Conservation (phyloP, 2,888 invertebrate genomes). For the Macaria notata region DNA sequence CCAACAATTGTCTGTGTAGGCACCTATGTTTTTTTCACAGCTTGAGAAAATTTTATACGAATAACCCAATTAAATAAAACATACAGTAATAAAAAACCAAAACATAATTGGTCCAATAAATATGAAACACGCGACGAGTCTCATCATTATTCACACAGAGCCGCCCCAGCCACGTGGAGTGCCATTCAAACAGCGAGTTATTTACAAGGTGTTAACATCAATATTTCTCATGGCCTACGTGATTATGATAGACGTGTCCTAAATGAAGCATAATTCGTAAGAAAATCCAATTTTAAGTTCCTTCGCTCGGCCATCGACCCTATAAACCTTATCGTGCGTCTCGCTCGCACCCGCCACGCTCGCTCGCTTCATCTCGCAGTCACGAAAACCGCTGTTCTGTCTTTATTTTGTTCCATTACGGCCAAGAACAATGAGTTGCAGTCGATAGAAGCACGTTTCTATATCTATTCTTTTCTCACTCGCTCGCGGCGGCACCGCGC, state of each 20-base stretch:
- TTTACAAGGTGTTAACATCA: constrained; percentile 33
- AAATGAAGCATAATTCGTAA: constrained; percentile 68
- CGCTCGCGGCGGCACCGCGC: constrained; percentile 25
- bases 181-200: not conserved
- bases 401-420: constrained; percentile 81
- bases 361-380: constrained; percentile 68
- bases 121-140: not conserved
- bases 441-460: constrained; percentile 63
- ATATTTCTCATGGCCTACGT: constrained; percentile 36
- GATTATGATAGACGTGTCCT: constrained; percentile 60
- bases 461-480: constrained; percentile 65
- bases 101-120: not conserved
- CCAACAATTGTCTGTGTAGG: no score
- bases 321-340: constrained; percentile 70
- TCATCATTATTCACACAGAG: not conserved
- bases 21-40: no score
- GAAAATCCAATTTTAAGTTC: constrained; percentile 76
- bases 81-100: no score
- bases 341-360: constrained; percentile 51
- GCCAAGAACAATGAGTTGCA: constrained; percentile 79
- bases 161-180: constrained; percentile 20
- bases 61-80: no score
- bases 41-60: no score
- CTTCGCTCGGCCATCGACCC: constrained; percentile 79
- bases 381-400: constrained; percentile 81